phyloP scores from a whole-genome alignment of 2,797 vertebrate genomes.

The Pelobates cultripes region DNA sequence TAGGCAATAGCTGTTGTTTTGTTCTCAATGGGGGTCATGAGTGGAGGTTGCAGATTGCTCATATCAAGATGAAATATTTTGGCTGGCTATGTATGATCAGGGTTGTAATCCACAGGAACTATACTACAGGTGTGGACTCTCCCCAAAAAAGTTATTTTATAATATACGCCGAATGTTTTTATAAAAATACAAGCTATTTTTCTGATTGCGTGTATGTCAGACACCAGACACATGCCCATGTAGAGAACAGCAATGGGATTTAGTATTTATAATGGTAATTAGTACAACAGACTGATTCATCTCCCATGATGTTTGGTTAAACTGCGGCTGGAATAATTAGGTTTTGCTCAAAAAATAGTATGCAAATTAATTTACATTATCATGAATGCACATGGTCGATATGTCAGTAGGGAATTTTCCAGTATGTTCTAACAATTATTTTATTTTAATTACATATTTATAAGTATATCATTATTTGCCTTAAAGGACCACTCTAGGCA shows the following conservation, averaged over 20 bases:
- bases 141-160: no score
- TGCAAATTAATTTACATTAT: neutral
- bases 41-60: no score
- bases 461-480: neutral
- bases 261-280: slow-evolving; percentile 5
- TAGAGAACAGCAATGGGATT: neutral
- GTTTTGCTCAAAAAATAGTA: neutral
- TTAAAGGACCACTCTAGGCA: no score
- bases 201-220: neutral
- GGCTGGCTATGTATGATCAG: no score
- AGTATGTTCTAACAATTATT: neutral
- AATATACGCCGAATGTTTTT: no score
- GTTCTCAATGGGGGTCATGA: no score
- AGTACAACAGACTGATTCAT: neutral
- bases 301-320: neutral
- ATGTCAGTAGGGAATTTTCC: neutral
- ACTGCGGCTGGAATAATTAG: neutral
- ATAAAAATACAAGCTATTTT: no score
- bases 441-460: neutral
- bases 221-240: neutral
- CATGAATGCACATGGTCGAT: neutral
- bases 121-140: no score
- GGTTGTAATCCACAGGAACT: no score
- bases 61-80: no score
- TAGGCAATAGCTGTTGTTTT: no score